These are phyloP conservation scores for Atrina japonica DNA, from an alignment of 2,888 invertebrate genomes.

Conservation along the genomic window DNA sequence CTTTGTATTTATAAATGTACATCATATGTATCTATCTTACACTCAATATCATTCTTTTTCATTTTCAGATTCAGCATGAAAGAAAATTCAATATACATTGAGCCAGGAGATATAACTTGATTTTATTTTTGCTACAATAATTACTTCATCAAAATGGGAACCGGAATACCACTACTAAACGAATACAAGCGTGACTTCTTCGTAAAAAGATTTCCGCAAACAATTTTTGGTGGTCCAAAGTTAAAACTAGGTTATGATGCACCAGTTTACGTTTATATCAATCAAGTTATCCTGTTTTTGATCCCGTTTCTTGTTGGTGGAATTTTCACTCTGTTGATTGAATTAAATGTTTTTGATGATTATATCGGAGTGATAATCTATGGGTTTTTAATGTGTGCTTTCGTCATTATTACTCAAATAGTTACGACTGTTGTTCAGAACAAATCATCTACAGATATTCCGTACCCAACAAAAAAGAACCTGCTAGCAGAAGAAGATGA, in stretches of 20 bases:
- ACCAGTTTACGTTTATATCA: conserved; percentile 75
- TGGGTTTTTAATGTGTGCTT: conserved; percentile 67
- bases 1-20: too few relatives aligned
- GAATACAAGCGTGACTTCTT: conserved; percentile 78
- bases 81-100: not conserved
- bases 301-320: conserved; percentile 75
- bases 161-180: conserved; percentile 76
- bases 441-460: conserved; percentile 40
- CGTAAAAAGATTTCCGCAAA: conserved; percentile 77
- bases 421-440: conserved; percentile 67
- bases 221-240: conserved; percentile 77
- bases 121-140: not conserved
- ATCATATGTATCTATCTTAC: too few relatives aligned
- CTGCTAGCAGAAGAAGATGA: conserved; percentile 76
- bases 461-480: conserved; percentile 61
- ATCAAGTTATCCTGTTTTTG: conserved; percentile 74
- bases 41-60: not conserved
- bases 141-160: conserved; percentile 63
- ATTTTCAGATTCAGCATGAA: not conserved
- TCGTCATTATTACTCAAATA: conserved; percentile 70
- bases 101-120: not conserved
- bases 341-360: conserved; percentile 65
- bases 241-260: conserved; percentile 74
- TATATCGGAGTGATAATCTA: conserved; percentile 66
- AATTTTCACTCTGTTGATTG: conserved; percentile 72